A percentile compares a stretch with the other conserved stretches of the same genome.
Conservation (phyloP, 2,888 invertebrate genomes). For the Atethmia centrago region DNA sequence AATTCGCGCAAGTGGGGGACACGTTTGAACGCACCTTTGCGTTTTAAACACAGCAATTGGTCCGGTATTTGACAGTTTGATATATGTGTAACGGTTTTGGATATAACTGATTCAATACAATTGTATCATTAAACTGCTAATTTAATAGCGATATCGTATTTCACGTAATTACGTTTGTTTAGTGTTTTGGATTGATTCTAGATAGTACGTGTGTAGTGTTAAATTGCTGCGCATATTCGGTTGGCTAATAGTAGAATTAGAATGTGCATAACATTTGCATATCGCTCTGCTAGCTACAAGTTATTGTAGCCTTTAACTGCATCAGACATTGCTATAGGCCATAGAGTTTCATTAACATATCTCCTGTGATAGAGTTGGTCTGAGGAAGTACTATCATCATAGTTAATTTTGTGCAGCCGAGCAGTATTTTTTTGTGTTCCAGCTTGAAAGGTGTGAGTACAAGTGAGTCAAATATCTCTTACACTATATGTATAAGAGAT, state of each 20-base stretch:
- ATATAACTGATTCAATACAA: constrained; percentile 74
- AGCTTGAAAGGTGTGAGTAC: too few relatives aligned
- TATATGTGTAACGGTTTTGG: constrained; percentile 76
- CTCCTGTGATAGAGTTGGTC: constrained; percentile 6
- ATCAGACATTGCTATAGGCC: constrained; percentile 22
- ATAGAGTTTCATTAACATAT: constrained; percentile 29
- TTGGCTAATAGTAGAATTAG: constrained; percentile 36
- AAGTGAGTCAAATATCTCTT: too few relatives aligned
- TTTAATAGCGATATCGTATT: constrained; percentile 69
- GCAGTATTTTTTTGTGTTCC: too few relatives aligned
- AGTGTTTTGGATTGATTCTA: constrained; percentile 62
- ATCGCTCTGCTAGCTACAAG: constrained; percentile 38
- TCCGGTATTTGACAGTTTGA: constrained; percentile 86
- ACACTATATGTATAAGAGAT: too few relatives aligned
- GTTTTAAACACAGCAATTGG: constrained; percentile 86
- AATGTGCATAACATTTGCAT: constrained; percentile 52
- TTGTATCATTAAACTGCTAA: constrained; percentile 70
- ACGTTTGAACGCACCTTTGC: constrained; percentile 79
- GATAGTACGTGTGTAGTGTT: constrained; percentile 33
- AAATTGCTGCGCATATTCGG: constrained; percentile 17
- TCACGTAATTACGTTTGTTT: constrained; percentile 70
- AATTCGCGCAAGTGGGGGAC: constrained; percentile 84
- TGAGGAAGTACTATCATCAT: neutral
- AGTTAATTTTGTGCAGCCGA: neutral
- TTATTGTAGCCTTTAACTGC: constrained; percentile 46